Evolutionary conservation across 1,140 invertebrate genomes (phyloP), one percentile per base, ranked within the genome.

Genomic region (Muscidifurax raptorellus): DNA sequence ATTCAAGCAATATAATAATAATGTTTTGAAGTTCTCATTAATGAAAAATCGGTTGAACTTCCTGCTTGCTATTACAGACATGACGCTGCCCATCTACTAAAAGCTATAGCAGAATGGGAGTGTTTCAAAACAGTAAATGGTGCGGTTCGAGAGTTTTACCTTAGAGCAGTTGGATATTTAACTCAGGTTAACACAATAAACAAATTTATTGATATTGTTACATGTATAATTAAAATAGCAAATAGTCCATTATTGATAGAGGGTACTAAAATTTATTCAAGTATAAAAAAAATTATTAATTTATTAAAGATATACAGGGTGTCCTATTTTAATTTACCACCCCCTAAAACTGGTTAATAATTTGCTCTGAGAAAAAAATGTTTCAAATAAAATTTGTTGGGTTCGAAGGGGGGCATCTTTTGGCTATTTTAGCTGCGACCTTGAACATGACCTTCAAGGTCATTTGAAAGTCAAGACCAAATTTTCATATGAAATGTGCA

Each of bases 141-240:
- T 1, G 15, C 7, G 0, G n/a, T 77, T 59, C 10, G 10, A 2
- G 4, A 47, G 0, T 77, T 77, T 77, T 77, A 52, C 6, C 9
- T 77, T 1, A 77, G 75, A 77, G 18, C 22, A n/a, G 25, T 77
- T 52, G 75, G 40, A 36, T 77, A 52, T 59, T 28, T 77, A 25
- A 77, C 44, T 0, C 28, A 47, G 28, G 12, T 59, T 13, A 9
- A 59, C 0, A 22, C 18, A 9, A 4, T 77, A 36, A 36, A 36
- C 4, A 4, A n/a, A 13, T 77, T 77, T 52, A 3, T 27, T 10
- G 22, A 52, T 27, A 5, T 77, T 13, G 9, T 77, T 0, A 7
- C 18, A 13, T 9, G 2, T 27, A 77, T 77, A 25, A 52, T 77
- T 28, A 13, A 59, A 12, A 28, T 77, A 5, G 13, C 22, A 15